These are phyloP conservation scores for Diarsia mendica DNA, from an alignment of 2,888 invertebrate genomes.

Conservation along the genomic window DNA sequence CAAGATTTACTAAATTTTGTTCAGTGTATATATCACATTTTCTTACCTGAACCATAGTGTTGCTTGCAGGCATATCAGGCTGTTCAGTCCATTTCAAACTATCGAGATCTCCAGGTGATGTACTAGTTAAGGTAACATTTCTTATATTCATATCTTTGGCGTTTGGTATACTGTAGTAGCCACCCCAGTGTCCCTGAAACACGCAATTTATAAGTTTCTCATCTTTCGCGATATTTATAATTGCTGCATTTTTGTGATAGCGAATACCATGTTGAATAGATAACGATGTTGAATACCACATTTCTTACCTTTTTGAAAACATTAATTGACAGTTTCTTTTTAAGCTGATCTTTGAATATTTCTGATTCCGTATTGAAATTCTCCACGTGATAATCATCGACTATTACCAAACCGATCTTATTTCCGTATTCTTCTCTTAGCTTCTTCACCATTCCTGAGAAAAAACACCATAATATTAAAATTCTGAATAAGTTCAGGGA, in stretches of 20 bases:
- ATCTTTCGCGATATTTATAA: no score
- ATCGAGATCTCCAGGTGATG: slow-evolving; percentile 92
- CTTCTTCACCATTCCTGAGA: slow-evolving; percentile 92
- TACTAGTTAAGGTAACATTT: slow-evolving; percentile 91
- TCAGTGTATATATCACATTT: background rate
- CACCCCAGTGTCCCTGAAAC: slow-evolving; percentile 80
- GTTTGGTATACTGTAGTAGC: slow-evolving; percentile 71
- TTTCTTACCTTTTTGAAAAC: slow-evolving; percentile 82
- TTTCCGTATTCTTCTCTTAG: slow-evolving; percentile 90
- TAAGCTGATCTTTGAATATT: slow-evolving; percentile 87
- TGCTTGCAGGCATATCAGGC: slow-evolving; percentile 49
- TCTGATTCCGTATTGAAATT: slow-evolving; percentile 85
- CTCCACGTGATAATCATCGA: slow-evolving; percentile 85
- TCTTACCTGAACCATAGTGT: slow-evolving; percentile 71
- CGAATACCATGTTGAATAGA: no score
- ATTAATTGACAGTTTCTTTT: slow-evolving; percentile 92
- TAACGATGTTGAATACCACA: background rate
- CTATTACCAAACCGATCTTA: slow-evolving; percentile 84
- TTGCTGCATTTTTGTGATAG: background rate
- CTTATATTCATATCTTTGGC: slow-evolving; percentile 68
- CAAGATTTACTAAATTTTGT: background rate
- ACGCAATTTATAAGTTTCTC: background rate
- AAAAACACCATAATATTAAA: background rate
- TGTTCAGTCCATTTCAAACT: slow-evolving; percentile 93
- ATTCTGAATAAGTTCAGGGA: background rate